These are phyloP conservation scores for Pyrocephalus nanus DNA, from an alignment of 2,797 vertebrate species.

Conservation along the genomic window DNA sequence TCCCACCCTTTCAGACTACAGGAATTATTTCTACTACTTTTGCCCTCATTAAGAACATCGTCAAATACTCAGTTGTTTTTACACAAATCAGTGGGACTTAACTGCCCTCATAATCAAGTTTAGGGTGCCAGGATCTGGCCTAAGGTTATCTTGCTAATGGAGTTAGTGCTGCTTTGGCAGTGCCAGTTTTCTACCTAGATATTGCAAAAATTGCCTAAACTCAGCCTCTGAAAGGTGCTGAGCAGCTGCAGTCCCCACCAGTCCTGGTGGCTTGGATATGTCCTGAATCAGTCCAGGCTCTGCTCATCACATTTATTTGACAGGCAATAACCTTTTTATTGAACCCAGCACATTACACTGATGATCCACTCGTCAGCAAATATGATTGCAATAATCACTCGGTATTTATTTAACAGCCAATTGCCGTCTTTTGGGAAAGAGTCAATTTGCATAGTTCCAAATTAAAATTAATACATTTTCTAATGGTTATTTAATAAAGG, in stretches of 20 bases:
- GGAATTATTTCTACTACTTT: not conserved
- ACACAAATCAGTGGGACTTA: not conserved
- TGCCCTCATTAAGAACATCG: not conserved
- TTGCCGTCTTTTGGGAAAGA: slow-evolving; percentile 56
- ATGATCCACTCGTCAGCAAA: slow-evolving; percentile 52
- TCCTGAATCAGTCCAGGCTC: not conserved
- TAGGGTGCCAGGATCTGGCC: not conserved
- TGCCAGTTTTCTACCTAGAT: not conserved
- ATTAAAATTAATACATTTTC: slow-evolving; percentile 55
- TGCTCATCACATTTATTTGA: slow-evolving; percentile 56
- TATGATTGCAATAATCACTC: slow-evolving; percentile 47
- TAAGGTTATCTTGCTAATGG: not conserved
- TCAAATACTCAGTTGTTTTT: not conserved
- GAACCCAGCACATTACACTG: slow-evolving; percentile 41
- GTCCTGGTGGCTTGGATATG: not conserved
- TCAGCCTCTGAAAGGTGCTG: not conserved
- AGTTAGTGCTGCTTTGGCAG: not conserved
- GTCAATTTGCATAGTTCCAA: slow-evolving; percentile 46
- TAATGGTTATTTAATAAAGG: slow-evolving; percentile 52
- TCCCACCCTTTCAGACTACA: not conserved
- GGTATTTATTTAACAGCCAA: slow-evolving; percentile 57
- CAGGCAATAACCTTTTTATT: slow-evolving; percentile 59
- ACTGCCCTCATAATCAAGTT: not conserved
- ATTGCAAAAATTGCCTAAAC: not conserved
- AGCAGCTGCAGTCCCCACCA: not conserved